Evolutionary conservation across 2,888 invertebrate species (phyloP), one percentile per base, ranked within the genome.

Genomic region (Leuctra nigra): DNA sequence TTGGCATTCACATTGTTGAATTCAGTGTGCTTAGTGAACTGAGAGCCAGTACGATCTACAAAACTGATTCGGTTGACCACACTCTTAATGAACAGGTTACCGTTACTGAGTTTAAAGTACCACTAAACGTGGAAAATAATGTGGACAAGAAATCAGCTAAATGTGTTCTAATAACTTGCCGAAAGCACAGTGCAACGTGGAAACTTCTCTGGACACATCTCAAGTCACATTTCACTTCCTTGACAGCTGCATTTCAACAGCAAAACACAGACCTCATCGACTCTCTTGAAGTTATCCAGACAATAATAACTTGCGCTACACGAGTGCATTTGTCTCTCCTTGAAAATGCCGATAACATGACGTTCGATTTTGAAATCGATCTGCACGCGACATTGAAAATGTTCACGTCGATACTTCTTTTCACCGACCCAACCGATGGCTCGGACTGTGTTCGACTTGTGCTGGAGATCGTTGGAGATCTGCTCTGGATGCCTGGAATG

Each of bases 401-500:
- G 48, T 48, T 48, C 14, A 44, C n/a, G 23, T 2, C 22, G 22
- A 22, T 23, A 2, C 23, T 44, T 1, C 23, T 44, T 20, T 14
- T 16, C 2, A 14, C 29, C 18, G 48, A 25, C 9, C 4, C 33
- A 6, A 2, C 6, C 2, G 2, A n/a, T 4, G 24, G 48, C 33
- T 14, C 16, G 29, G 14, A 23, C 13, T 16, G 16, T 4, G 48
- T 48, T n/a, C 29, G 25, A 13, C 29, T 13, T 14, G 22, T n/a
- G 18, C 6, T 50, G 35, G 50, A 50, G 35, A 50, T 35, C 16
- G 33, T 18, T 9, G 50, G 50, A 9, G 33, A 50, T 18, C 33
- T 50, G 9, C 50, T 50, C 2, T 50, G 50, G 50, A 50, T 50
- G 50, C 35, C 50, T 16, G 50, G 22, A 16, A 11, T 35, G 6